Percentiles rank a stretch among this genome's conserved stretches.
Evolutionary conservation across 2,113 vertebrate genomes (phyloP).

Genomic region (Nesogale talazaci): DNA sequence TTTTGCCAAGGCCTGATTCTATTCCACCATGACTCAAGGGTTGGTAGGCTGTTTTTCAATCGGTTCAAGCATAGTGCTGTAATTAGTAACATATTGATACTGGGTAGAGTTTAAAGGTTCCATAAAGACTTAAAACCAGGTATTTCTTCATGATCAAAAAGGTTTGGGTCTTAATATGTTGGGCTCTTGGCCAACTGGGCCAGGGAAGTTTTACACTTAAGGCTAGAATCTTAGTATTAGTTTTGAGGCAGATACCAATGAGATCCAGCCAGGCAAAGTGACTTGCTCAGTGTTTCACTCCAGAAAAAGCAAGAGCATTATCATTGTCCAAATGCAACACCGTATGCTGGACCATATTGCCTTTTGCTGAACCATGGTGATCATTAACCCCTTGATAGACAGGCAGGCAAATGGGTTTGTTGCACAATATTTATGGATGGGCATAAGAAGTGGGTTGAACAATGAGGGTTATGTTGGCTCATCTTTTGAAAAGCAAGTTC

Average conservation of each 20-base stretch:
- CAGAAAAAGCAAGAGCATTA: background rate
- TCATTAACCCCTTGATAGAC: background rate
- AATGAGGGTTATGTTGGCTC: background rate
- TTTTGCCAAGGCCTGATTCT: background rate
- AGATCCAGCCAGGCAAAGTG: background rate
- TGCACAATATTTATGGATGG: background rate
- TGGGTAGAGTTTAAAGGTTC: background rate
- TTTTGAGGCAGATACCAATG: background rate
- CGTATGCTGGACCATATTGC: background rate
- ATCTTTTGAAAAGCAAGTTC: conserved; percentile 31
- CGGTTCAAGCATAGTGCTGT: background rate
- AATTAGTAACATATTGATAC: background rate
- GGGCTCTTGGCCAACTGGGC: background rate
- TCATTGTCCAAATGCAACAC: background rate
- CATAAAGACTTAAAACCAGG: conserved; percentile 30
- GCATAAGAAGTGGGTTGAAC: background rate
- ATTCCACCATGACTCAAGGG: conserved; percentile 2
- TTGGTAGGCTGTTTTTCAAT: background rate
- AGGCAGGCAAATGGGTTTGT: background rate
- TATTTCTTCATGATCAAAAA: background rate
- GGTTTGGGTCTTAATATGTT: background rate
- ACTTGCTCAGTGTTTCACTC: background rate
- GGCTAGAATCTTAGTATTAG: background rate
- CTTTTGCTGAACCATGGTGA: background rate
- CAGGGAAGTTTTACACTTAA: conserved; percentile 14